Evolutionary conservation across 2,113 vertebrate species (phyloP), one percentile per base, ranked within the genome.

Genomic region (Centropus unirufus): DNA sequence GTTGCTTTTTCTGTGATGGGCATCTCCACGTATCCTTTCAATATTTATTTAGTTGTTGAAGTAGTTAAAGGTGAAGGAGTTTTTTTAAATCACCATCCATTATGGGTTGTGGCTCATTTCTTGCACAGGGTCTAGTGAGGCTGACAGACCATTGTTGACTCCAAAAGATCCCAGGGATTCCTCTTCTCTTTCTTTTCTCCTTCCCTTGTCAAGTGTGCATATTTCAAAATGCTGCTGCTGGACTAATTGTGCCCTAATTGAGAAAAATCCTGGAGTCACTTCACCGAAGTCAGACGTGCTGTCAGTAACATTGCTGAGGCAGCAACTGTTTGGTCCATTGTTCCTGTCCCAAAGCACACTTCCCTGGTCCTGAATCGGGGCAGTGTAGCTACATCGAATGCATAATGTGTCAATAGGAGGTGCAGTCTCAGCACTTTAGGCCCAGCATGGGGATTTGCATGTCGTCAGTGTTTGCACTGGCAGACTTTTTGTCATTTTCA

Each of bases 281-380:
- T 54, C 36, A 5, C 54, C 0, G 4, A 12, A 80, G 78, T 77
- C 85, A 95, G 87, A 83, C 70, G 2, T 62, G 74, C 40, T 77
- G 54, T 91, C 67, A 88, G 42, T 51, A 29, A 54, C 4, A 3
- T 73, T 85, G 63, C 40, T 55, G 30, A 1, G 67, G 82, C 90
- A 91, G 63, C 3, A 2, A 29, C 26, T 1, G 1, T 47, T 59
- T 7, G 55, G 21, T 12, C 46, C 63, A 4, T 70, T 86, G 86
- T 86, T 46, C 42, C 57, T n/a, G 26, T 73, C 61, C 42, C 72
- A 15, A 46, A 21, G 49, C 46, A 39, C 81, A 3, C 36, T 66
- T 26, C 59, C 49, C 32, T 6, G 1, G 7, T 9, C 42, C 51
- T 2, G 0, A 19, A 6, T 4, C 0, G 0, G 23, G n/a, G 9